A percentile compares a stretch with the other conserved stretches of the same genome.
Conservation (phyloP, 2,113 vertebrate species). For the Stercorarius parasiticus region DNA sequence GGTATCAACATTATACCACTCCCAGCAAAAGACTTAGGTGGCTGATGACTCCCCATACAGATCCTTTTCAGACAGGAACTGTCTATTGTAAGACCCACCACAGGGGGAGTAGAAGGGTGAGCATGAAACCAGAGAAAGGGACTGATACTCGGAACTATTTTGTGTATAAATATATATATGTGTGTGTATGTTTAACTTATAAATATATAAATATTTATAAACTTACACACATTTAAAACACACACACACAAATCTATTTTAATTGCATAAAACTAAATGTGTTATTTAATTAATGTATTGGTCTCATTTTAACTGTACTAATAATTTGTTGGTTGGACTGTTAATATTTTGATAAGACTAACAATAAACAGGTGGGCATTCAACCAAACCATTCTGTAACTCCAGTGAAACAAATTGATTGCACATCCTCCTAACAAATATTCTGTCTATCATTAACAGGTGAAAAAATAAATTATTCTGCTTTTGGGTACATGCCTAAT, state of each 20-base stretch:
- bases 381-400: not conserved
- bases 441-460: not conserved
- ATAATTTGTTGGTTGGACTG: not conserved
- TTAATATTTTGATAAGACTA: not conserved
- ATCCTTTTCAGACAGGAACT: not conserved
- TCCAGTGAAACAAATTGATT: not conserved
- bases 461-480: not conserved
- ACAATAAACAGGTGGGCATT: not conserved
- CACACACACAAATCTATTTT: not conserved
- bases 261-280: not conserved
- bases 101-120: not conserved
- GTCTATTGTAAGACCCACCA: not conserved
- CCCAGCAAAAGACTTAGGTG: fast-evolving
- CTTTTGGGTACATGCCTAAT: not conserved
- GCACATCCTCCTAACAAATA: not conserved
- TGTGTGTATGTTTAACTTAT: not conserved
- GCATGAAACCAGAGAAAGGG: not conserved
- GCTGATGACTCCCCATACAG: not conserved
- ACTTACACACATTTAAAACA: not conserved
- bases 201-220: not conserved
- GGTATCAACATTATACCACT: not conserved
- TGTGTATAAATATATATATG: not conserved
- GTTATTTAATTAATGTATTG: no score
- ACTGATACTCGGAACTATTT: not conserved
- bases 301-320: not conserved